phyloP scores from a whole-genome alignment of 2,113 vertebrate species.

The Protobothrops flavoviridis region DNA sequence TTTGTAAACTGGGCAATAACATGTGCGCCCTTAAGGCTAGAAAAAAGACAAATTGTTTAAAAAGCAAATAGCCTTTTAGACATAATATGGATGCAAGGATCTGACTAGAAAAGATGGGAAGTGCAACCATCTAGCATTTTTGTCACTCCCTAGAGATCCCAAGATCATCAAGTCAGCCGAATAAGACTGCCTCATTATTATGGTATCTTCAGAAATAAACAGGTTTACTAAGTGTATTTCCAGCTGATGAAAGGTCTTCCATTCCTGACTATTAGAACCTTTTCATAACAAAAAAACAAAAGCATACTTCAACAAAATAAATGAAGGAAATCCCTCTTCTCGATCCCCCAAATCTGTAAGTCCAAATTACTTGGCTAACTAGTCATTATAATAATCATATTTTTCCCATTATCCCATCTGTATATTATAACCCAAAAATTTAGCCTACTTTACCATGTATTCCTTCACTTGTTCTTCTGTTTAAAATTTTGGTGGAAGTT shows the following conservation, averaged over 20 bases:
- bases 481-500: not conserved
- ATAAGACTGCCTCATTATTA: not conserved
- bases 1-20: conserved; percentile 85
- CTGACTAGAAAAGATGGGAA: not conserved
- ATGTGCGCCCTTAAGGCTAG: conserved; percentile 80
- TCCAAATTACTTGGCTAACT: not conserved
- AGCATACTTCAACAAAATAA: not conserved
- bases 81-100: not conserved
- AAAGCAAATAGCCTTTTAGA: not conserved
- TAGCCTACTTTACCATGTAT: not conserved
- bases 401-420: not conserved
- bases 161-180: not conserved
- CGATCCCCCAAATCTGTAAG: not conserved
- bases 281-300: not conserved
- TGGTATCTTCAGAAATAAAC: not conserved
- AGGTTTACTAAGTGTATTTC: not conserved
- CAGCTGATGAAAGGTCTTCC: not conserved
- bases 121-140: not conserved
- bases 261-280: not conserved
- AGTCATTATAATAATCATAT: not conserved
- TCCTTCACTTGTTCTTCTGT: not conserved
- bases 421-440: not conserved
- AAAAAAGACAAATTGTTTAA: conserved; percentile 50
- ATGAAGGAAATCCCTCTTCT: not conserved
- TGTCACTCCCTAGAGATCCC: not conserved